phyloP scores from a whole-genome alignment of 2,113 vertebrate genomes.

The Bubo scandiacus region DNA sequence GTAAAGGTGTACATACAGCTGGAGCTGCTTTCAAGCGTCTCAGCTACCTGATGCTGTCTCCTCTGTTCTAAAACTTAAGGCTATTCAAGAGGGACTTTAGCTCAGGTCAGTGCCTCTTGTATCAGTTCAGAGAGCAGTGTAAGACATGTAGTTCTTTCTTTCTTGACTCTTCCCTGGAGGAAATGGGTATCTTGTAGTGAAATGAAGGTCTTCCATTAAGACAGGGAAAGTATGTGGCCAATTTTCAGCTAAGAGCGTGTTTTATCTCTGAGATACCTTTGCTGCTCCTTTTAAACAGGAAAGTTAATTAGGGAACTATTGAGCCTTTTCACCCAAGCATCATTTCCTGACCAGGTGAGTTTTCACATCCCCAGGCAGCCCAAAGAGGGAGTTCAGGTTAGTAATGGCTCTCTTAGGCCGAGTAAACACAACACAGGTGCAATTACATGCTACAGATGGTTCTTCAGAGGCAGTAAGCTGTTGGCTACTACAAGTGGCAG shows the following conservation, averaged over 20 bases:
- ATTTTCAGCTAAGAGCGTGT: neutral
- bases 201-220: neutral
- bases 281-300: neutral
- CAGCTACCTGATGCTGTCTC: neutral
- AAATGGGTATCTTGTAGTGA: neutral
- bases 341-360: neutral
- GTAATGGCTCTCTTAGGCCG: accelerated
- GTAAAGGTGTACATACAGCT: neutral
- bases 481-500: neutral
- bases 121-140: neutral
- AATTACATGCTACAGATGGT: neutral
- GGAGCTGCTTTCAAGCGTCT: neutral
- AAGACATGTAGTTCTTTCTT: neutral
- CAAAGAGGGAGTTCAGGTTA: neutral
- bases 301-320: neutral
- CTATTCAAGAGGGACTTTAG: neutral
- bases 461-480: neutral
- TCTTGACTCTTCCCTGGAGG: neutral
- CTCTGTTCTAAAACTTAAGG: neutral
- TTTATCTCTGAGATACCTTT: neutral
- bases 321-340: neutral
- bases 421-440: neutral
- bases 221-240: neutral
- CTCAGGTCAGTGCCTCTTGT: neutral
- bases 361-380: neutral